A percentile compares a stretch with the other conserved stretches of the same genome.
These are phyloP conservation scores for Hydropsyche tenuis DNA, from an alignment of 1,140 invertebrate species.

Conservation along the genomic window DNA sequence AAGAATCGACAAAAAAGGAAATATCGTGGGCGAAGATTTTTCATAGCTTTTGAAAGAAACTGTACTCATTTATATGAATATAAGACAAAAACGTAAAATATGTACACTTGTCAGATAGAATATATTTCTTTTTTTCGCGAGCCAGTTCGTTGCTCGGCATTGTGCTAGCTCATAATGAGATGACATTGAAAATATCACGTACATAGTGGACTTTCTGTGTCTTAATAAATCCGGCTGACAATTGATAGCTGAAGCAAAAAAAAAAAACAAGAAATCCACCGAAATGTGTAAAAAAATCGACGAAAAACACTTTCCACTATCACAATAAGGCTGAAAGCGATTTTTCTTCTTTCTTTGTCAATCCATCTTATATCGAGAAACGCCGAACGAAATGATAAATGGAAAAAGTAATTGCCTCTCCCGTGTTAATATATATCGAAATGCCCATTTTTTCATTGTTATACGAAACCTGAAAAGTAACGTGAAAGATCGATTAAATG, in stretches of 20 bases:
- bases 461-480: no score
- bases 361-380: conserved; percentile 5
- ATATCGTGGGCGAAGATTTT: neutral
- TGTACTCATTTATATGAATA: no score
- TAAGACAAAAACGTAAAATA: no score
- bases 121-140: no score
- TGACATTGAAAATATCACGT: no score
- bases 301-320: neutral
- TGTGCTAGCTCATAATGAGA: no score
- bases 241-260: neutral
- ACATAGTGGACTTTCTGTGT: neutral
- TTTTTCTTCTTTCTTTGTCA: conserved; percentile 16
- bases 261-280: neutral
- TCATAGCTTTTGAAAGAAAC: neutral
- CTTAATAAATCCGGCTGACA: conserved; percentile 17
- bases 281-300: no score
- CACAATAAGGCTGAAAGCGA: neutral
- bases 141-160: no score
- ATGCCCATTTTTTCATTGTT: no score
- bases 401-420: conserved; percentile 18
- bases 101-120: no score
- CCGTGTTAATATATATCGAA: neutral
- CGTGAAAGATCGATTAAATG: no score
- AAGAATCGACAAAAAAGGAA: neutral
- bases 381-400: conserved; percentile 19